Percentiles rank a stretch among this genome's conserved stretches.
Evolutionary conservation across 1,140 invertebrate species (phyloP).

Genomic region (Diabrotica virgifera): DNA sequence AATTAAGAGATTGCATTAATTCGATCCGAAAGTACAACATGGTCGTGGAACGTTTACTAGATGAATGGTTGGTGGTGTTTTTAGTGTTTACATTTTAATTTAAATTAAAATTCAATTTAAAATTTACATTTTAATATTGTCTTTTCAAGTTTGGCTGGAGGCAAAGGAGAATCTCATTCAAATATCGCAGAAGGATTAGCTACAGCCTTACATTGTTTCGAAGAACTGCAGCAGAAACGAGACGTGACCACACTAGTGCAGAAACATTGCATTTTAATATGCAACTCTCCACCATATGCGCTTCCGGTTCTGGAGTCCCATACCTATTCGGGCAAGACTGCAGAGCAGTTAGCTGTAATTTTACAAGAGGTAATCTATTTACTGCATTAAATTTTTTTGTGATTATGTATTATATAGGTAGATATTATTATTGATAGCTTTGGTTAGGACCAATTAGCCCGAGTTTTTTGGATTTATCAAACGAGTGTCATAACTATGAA

Average conservation of each 20-base stretch:
- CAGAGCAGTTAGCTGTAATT: slow-evolving; percentile 71
- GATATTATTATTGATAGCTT: too few relatives aligned
- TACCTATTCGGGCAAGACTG: slow-evolving; percentile 66
- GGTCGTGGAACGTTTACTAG: too few relatives aligned
- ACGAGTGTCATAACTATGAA: not conserved
- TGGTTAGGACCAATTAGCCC: too few relatives aligned
- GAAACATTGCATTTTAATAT: slow-evolving; percentile 84
- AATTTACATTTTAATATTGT: not conserved
- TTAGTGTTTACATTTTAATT: too few relatives aligned
- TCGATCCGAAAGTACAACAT: too few relatives aligned
- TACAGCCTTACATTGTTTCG: slow-evolving; percentile 81
- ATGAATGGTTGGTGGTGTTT: too few relatives aligned
- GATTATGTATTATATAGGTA: too few relatives aligned
- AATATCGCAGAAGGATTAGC: slow-evolving; percentile 89
- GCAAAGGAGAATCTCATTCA: slow-evolving; percentile 82
- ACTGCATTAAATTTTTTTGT: not conserved
- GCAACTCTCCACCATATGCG: slow-evolving; percentile 90
- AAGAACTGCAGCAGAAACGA: slow-evolving; percentile 74
- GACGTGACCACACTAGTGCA: slow-evolving; percentile 56
- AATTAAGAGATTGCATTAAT: too few relatives aligned
- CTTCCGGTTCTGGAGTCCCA: slow-evolving; percentile 78
- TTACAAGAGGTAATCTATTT: slow-evolving; percentile 63
- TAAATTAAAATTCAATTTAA: too few relatives aligned
- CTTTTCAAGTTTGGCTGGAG: slow-evolving; percentile 74
- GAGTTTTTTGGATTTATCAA: too few relatives aligned